These are phyloP conservation scores for Melanotaenia pygmaea DNA, from an alignment of 2,797 vertebrate species.

Conservation along the genomic window DNA sequence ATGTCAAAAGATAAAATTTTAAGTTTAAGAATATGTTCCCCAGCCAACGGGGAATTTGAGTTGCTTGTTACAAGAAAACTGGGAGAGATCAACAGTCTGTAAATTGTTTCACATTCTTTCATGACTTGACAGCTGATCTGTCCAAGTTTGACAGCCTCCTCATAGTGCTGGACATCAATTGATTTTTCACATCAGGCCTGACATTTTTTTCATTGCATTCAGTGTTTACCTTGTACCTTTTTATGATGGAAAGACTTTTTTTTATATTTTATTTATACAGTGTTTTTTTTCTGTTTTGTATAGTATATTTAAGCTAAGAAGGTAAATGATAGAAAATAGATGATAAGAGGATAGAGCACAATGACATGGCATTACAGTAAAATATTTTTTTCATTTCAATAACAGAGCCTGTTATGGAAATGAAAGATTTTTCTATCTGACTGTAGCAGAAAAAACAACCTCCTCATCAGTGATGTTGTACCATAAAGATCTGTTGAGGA, in stretches of 20 bases:
- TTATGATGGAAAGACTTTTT: not conserved
- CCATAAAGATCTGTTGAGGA: not conserved
- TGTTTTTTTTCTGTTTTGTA: too few species aligned
- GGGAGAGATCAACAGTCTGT: constrained; percentile 27
- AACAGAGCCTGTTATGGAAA: too few species aligned
- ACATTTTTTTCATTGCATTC: constrained; percentile 32
- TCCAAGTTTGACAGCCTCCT: constrained; percentile 46
- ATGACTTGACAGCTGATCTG: constrained; percentile 60
- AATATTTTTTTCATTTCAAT: too few species aligned
- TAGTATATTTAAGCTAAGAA: too few species aligned
- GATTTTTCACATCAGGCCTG: constrained; percentile 38
- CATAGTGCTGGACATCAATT: constrained; percentile 39
- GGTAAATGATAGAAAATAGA: too few species aligned
- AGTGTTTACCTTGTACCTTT: constrained; percentile 9
- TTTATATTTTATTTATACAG: too few species aligned
- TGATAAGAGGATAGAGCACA: too few species aligned
- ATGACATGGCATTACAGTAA: too few species aligned
- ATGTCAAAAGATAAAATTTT: constrained; percentile 25
- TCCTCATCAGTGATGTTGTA: too few species aligned
- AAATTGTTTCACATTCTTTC: constrained; percentile 49
- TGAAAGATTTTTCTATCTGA: too few species aligned
- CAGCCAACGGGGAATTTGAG: constrained; percentile 39
- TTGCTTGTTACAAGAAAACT: constrained; percentile 45
- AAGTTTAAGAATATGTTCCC: constrained; percentile 50
- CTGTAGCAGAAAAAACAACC: too few species aligned